These are phyloP conservation scores for Leucoraja ocellata DNA, from an alignment of 2,797 vertebrate species.

Conservation along the genomic window DNA sequence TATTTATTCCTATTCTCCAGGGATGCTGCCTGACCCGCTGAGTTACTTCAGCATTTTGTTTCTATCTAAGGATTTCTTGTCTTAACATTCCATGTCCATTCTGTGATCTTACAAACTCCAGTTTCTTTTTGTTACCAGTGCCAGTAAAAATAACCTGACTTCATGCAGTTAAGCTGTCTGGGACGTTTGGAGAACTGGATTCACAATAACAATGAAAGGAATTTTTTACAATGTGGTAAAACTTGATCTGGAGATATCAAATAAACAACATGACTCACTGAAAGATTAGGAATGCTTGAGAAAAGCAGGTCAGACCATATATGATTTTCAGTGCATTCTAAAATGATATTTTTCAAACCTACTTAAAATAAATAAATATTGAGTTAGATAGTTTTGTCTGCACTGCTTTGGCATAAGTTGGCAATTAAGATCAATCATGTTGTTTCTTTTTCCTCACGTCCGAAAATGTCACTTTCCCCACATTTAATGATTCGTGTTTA, in stretches of 20 bases:
- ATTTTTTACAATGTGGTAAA: neutral
- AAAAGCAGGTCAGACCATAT: neutral
- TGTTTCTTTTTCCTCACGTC: neutral
- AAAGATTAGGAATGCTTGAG: neutral
- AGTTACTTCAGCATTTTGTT: too few species aligned
- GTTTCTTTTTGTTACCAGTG: neutral
- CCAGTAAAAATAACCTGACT: neutral
- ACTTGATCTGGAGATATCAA: neutral
- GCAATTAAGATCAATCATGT: neutral
- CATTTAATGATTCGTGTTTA: neutral
- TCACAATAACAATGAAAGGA: neutral
- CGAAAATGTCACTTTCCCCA: neutral
- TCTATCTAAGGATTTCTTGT: neutral
- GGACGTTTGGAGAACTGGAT: neutral
- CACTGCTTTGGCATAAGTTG: neutral
- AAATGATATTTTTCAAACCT: neutral
- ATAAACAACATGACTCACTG: neutral
- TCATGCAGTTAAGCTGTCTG: neutral
- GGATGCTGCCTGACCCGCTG: too few species aligned
- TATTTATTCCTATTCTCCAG: too few species aligned
- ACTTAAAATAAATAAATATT: neutral
- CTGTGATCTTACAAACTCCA: neutral
- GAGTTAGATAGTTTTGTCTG: neutral
- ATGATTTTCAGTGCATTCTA: neutral
- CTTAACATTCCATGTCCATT: neutral